Evolutionary conservation across 2,888 invertebrate species (phyloP).

Genomic region (Pristionchus mayeri): DNA sequence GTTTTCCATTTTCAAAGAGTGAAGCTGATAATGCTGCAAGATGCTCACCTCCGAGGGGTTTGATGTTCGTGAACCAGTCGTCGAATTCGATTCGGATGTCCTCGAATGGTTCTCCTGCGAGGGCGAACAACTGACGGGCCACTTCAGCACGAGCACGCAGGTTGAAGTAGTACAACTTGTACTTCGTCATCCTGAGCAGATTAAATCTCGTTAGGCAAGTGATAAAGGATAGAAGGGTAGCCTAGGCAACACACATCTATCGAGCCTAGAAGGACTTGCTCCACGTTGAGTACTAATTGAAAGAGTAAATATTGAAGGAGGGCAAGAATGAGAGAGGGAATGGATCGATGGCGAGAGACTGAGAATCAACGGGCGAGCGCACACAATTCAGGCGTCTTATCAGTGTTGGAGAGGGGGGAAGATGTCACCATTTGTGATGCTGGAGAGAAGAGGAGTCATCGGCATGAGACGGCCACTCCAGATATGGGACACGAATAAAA

Average conservation of each 20-base stretch:
- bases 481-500: background rate
- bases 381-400: constrained; percentile 42
- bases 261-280: no score
- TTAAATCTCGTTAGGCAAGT: no score
- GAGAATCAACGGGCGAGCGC: constrained; percentile 31
- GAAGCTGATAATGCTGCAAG: background rate
- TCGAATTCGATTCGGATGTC: constrained; percentile 42
- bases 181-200: constrained; percentile 19
- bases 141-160: constrained; percentile 41
- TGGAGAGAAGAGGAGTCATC: background rate
- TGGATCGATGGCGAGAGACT: constrained; percentile 33
- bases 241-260: no score
- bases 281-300: background rate
- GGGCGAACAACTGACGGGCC: constrained; percentile 44
- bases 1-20: no score
- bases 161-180: constrained; percentile 50
- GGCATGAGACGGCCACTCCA: background rate
- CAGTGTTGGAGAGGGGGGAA: constrained; percentile 12
- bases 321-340: background rate
- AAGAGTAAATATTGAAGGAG: background rate
- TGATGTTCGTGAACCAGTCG: constrained; percentile 37
- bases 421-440: constrained; percentile 43
- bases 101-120: constrained; percentile 46
- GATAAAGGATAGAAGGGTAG: no score
- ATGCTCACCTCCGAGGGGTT: constrained; percentile 43